Evolutionary conservation across 30 jellyfish, hydroid and myxozoan species (phyloP).

Genomic region (Haliclystus octoradiatus): DNA sequence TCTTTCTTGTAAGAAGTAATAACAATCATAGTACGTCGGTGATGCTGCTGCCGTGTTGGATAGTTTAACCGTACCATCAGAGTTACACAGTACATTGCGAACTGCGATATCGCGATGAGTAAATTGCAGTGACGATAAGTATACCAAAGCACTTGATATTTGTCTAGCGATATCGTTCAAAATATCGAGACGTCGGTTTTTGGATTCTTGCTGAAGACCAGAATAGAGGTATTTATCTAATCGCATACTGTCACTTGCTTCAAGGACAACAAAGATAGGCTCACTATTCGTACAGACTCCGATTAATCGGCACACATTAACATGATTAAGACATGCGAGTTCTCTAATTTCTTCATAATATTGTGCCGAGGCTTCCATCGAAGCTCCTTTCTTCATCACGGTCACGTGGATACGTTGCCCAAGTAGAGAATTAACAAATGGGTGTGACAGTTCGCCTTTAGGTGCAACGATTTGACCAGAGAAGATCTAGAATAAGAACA

Average conservation of each 20-base stretch:
- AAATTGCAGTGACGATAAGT: slow-evolving; percentile 36
- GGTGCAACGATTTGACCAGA: slow-evolving; percentile 53
- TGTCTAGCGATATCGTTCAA: slow-evolving; percentile 42
- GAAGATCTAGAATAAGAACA: slow-evolving; percentile 24
- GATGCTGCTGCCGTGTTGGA: slow-evolving; percentile 75
- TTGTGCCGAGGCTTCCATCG: slow-evolving; percentile 45
- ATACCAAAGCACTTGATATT: slow-evolving; percentile 47
- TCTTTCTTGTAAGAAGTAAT: slow-evolving; percentile 45
- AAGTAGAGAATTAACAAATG: slow-evolving; percentile 22
- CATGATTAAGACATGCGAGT: slow-evolving; percentile 47
- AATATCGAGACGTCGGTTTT: slow-evolving; percentile 28
- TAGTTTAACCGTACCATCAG: slow-evolving; percentile 38
- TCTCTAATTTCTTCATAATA: slow-evolving; percentile 35
- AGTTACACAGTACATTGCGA: slow-evolving; percentile 43
- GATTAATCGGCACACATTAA: slow-evolving; percentile 49
- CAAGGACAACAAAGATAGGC: slow-evolving; percentile 48
- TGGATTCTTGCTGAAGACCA: slow-evolving; percentile 24
- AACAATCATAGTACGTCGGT: slow-evolving; percentile 64
- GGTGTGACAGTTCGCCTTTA: slow-evolving; percentile 19
- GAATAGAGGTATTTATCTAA: slow-evolving; percentile 37
- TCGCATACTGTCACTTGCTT: slow-evolving; percentile 58
- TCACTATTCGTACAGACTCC: slow-evolving; percentile 42
- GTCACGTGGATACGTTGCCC: slow-evolving; percentile 50
- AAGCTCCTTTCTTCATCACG: slow-evolving; percentile 40
- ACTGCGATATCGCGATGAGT: slow-evolving; percentile 61